These are phyloP conservation scores for Tetranychus truncatus DNA, from an alignment of 2,888 invertebrate genomes.

Conservation along the genomic window DNA sequence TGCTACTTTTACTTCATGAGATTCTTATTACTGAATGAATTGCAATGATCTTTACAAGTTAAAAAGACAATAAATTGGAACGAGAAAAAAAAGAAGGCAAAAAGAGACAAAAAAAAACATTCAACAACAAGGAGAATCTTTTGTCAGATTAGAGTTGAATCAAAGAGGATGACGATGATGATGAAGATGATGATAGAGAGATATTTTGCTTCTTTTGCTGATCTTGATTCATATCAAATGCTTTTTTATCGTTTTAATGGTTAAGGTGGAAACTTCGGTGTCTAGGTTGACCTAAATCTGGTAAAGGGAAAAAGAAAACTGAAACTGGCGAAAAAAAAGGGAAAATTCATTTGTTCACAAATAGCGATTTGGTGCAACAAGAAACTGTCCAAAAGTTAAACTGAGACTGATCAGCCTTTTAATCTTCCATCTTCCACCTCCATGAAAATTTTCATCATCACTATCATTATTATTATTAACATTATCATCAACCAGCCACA, in stretches of 20 bases:
- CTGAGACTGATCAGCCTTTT: not conserved
- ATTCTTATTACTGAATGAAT: not conserved
- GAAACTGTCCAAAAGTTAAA: not conserved
- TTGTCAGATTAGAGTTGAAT: not conserved
- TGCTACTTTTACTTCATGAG: not conserved
- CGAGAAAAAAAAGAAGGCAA: not conserved
- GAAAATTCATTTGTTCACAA: not conserved
- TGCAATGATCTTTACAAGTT: not conserved
- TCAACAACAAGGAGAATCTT: not conserved
- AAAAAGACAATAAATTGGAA: not conserved
- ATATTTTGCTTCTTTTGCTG: not conserved
- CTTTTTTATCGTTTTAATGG: not conserved
- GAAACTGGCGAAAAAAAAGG: no score
- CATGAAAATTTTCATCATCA: not conserved
- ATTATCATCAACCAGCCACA: not conserved
- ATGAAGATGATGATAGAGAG: not conserved
- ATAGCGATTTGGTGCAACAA: not conserved
- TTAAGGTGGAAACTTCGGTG: not conserved
- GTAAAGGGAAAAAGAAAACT: no score
- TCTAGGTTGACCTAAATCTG: slow-evolving; percentile 1
- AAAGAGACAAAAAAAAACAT: not conserved
- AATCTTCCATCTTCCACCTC: not conserved
- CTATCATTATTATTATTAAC: not conserved
- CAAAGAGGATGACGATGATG: no score
- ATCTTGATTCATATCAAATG: not conserved